Evolutionary conservation across 1,140 invertebrate species (phyloP).

Genomic region (Drosophila obscura): DNA sequence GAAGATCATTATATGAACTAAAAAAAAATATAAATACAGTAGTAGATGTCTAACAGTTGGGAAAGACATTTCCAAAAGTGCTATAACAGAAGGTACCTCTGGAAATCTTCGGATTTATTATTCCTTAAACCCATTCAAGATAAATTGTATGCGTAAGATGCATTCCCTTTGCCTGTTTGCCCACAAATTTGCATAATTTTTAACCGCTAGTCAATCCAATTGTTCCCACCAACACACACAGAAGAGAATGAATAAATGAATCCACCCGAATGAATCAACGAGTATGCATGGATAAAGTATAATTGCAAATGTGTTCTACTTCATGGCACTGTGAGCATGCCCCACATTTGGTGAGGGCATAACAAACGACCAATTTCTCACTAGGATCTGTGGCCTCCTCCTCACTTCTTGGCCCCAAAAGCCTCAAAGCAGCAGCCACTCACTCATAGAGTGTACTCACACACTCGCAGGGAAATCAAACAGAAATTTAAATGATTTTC

Average conservation of each 20-base stretch:
- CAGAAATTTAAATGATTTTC: conserved; percentile 18
- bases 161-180: conserved; percentile 8
- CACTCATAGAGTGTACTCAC: conserved; percentile 9
- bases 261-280: conserved; percentile 26
- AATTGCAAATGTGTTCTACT: conserved; percentile 48
- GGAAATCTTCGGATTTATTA: too few relatives aligned
- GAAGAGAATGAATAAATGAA: not conserved
- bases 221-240: conserved; percentile 13
- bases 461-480: conserved; percentile 26
- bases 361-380: conserved; percentile 44
- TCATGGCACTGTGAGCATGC: conserved; percentile 50
- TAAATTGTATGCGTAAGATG: not conserved
- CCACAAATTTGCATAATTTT: conserved; percentile 42
- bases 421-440: conserved; percentile 24
- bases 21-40: too few relatives aligned
- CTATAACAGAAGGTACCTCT: too few relatives aligned
- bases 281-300: conserved; percentile 28
- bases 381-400: conserved; percentile 5
- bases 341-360: conserved; percentile 50
- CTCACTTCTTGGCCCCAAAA: conserved; percentile 28
- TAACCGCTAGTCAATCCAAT: conserved; percentile 45
- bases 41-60: too few relatives aligned
- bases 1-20: too few relatives aligned
- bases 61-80: too few relatives aligned
- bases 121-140: conserved; percentile 11